Percentiles rank a stretch among this genome's conserved stretches.
Evolutionary conservation across 2,797 vertebrate genomes (phyloP).

Genomic region (Ptychobarbus kaznakovi): DNA sequence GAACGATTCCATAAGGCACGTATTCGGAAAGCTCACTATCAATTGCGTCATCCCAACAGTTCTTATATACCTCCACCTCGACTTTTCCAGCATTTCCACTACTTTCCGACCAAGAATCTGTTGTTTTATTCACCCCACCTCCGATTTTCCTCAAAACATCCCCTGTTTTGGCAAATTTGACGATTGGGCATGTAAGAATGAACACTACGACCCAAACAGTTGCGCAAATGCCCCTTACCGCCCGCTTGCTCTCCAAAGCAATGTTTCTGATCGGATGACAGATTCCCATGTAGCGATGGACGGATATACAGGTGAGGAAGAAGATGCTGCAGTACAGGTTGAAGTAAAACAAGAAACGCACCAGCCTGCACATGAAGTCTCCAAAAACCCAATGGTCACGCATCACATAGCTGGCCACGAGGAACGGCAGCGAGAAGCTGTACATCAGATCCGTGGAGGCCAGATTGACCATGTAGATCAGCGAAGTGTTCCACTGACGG

Average conservation of each 20-base stretch:
- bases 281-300: slow-evolving; percentile 83
- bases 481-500: slow-evolving; percentile 80
- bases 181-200: slow-evolving; percentile 81
- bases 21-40: slow-evolving; percentile 82
- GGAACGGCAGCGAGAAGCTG: slow-evolving; percentile 82
- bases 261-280: slow-evolving; percentile 84
- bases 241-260: slow-evolving; percentile 79
- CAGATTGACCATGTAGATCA: slow-evolving; percentile 88
- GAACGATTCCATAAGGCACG: slow-evolving; percentile 82
- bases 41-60: slow-evolving; percentile 84
- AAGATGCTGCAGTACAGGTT: slow-evolving; percentile 87
- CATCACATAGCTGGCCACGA: slow-evolving; percentile 85
- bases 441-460: slow-evolving; percentile 88
- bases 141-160: slow-evolving; percentile 37
- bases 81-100: slow-evolving; percentile 17
- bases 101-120: background rate
- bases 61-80: slow-evolving; percentile 67
- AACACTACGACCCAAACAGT: slow-evolving; percentile 83
- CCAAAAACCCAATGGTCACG: slow-evolving; percentile 84
- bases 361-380: slow-evolving; percentile 86
- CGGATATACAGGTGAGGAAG: slow-evolving; percentile 86
- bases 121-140: slow-evolving; percentile 42
- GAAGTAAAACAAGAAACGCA: slow-evolving; percentile 87
- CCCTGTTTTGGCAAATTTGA: slow-evolving; percentile 81
- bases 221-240: slow-evolving; percentile 77